Percentiles rank a stretch among this genome's conserved stretches.
phyloP scores from a whole-genome alignment of 2,113 vertebrate species.

The Callospermophilus lateralis region DNA sequence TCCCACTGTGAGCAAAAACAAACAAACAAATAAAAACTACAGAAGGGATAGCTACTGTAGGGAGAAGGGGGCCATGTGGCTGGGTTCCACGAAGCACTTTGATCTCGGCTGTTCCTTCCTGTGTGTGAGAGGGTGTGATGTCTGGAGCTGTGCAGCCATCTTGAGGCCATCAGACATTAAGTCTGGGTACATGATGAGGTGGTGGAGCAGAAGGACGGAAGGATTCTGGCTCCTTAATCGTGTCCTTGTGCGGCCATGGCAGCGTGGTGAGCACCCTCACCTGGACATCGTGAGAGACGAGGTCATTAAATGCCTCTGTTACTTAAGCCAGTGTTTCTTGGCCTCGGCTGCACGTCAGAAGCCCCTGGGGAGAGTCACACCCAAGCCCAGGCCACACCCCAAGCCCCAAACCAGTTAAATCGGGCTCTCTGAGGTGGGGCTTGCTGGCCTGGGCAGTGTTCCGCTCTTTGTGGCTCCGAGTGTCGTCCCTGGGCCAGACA shows the following conservation, averaged over 20 bases:
- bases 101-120: background rate
- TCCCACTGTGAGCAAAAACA: background rate
- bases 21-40: background rate
- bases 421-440: background rate
- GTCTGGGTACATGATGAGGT: background rate
- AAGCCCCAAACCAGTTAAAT: background rate
- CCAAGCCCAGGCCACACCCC: background rate
- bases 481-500: background rate
- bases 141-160: slow-evolving; percentile 20
- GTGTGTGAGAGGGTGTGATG: background rate
- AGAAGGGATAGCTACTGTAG: background rate
- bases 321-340: background rate
- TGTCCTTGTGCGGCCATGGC: no score
- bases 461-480: background rate
- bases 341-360: background rate
- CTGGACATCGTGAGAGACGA: background rate
- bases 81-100: background rate
- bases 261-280: background rate
- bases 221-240: background rate
- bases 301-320: background rate
- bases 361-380: background rate
- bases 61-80: background rate
- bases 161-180: background rate
- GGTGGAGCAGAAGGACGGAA: background rate
- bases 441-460: background rate